A percentile compares a stretch with the other conserved stretches of the same genome.
Conservation (phyloP, 2,113 vertebrate genomes). For the Phrynosoma platyrhinos region DNA sequence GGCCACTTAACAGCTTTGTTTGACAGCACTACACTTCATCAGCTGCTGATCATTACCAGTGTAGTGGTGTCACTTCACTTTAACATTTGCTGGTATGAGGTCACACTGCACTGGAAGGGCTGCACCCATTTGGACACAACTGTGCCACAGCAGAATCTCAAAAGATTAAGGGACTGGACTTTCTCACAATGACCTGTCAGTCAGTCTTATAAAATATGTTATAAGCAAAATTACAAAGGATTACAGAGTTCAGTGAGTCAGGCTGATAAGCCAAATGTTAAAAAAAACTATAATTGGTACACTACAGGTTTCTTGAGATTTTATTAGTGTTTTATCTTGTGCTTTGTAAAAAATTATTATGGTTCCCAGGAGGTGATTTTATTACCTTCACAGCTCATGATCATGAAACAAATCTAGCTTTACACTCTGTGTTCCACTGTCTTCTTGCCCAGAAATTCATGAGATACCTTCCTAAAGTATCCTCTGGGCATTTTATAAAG, state of each 20-base stretch:
- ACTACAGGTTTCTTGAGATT: accelerated
- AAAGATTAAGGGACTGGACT: background rate
- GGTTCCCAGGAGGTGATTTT: background rate
- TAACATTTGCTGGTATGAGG: background rate
- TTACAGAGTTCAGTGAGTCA: background rate
- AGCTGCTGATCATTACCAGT: background rate
- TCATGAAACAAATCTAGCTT: conserved; percentile 19
- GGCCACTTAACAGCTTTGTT: background rate
- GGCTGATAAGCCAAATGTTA: conserved; percentile 22
- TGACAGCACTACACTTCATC: background rate
- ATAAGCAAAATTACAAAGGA: conserved; percentile 4
- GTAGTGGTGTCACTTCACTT: background rate
- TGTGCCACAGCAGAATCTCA: background rate
- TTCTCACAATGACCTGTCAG: background rate
- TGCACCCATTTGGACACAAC: background rate
- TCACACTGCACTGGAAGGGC: background rate
- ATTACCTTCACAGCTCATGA: background rate
- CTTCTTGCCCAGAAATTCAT: conserved; percentile 37
- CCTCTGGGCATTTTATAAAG: conserved; percentile 45
- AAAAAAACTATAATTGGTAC: conserved; percentile 30
- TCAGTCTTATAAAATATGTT: conserved; percentile 1
- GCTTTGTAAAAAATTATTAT: conserved; percentile 8
- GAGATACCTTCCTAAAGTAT: conserved; percentile 46
- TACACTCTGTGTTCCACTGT: conserved; percentile 7
- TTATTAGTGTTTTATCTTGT: conserved; percentile 15